Percentiles rank a stretch among this genome's conserved stretches.
These are phyloP conservation scores for Melanotaenia parkinsoni DNA, from an alignment of 2,797 vertebrate species.

Conservation along the genomic window DNA sequence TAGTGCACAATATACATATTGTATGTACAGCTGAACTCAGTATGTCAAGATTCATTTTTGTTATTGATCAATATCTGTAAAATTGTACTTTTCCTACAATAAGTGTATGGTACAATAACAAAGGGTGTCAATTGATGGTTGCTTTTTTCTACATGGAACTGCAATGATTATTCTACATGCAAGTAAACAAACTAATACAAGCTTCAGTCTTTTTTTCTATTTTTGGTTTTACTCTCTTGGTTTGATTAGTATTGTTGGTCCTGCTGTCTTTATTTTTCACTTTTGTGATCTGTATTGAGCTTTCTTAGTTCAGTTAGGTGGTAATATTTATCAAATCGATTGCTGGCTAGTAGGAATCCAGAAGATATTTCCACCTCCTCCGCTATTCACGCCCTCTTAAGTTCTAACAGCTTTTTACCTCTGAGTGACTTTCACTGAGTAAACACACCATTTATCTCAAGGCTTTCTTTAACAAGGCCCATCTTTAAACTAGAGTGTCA, in stretches of 20 bases:
- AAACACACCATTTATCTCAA: constrained; percentile 51
- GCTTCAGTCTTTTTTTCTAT: neutral
- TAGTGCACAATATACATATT: too few relatives aligned
- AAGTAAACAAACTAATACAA: neutral
- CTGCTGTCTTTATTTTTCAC: neutral
- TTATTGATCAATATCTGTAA: too few relatives aligned
- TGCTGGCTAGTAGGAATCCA: neutral
- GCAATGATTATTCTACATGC: too few relatives aligned
- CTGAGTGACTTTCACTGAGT: constrained; percentile 42
- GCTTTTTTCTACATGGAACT: too few relatives aligned
- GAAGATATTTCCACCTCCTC: constrained; percentile 1
- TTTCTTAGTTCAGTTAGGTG: neutral
- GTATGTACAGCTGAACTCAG: too few relatives aligned
- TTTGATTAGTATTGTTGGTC: neutral
- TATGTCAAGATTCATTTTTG: too few relatives aligned
- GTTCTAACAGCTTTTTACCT: constrained; percentile 36
- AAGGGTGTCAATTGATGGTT: too few relatives aligned
- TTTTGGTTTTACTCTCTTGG: neutral
- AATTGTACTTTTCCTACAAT: too few relatives aligned
- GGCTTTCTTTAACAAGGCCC: constrained; percentile 28
- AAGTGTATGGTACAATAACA: too few relatives aligned
- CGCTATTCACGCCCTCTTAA: constrained; percentile 13
- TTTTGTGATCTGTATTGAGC: neutral
- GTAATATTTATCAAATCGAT: constrained; percentile 20
- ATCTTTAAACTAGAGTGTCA: constrained; percentile 52